Base-by-base conservation (phyloP, 2,797 vertebrate genomes). In the Syngnathus rostellatus region DNA sequence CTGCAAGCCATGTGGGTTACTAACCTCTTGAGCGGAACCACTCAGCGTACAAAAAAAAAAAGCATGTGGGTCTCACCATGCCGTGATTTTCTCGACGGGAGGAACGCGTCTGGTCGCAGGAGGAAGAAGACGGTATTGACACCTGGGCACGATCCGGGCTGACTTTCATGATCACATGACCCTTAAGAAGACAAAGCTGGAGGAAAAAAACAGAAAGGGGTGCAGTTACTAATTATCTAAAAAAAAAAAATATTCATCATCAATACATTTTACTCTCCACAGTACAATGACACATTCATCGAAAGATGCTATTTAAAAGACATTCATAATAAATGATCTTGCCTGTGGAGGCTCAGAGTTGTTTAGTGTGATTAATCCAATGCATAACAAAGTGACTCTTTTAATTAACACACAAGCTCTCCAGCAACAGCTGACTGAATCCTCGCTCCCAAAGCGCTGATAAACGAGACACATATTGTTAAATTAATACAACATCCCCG, bases 161-260 rank as follows among this genome's bases (percentile, higher is more conserved):
- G 95, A 95, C 78, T 97, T 98, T 85, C 94, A 96, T 12, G 95
- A 95, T 72, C 95, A 99, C 85, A 98, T 98, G 97, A 97, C 95
- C 73, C 88, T 94, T 74, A 97, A 99, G 95, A 98, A 98, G 94
- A 94, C 97, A 2, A 98, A 98, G 89, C 89, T 88, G 11, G 94
- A 93, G 64, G 64, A 94, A 94, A 83, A 95, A 98, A 82, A 90
- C 93, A 1, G 82, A 92, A 12, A 85, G 94, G 94, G 87, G 94
- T 94, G 83, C 88, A 11, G 78, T 53, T 31, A 31, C 31, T 31
- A 31, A 31, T 31, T 4, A 31, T 31, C 31, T 31, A 31, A 31
- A 31, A 31, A 6, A n/a, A 64, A 58, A 68, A 71, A 12, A 38
- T n/a, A 6, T 19, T 6, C 45, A 16, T 31, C 31, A 31, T 31